These are phyloP conservation scores for Hucho hucho DNA, from an alignment of 2,113 vertebrate species.

Conservation along the genomic window DNA sequence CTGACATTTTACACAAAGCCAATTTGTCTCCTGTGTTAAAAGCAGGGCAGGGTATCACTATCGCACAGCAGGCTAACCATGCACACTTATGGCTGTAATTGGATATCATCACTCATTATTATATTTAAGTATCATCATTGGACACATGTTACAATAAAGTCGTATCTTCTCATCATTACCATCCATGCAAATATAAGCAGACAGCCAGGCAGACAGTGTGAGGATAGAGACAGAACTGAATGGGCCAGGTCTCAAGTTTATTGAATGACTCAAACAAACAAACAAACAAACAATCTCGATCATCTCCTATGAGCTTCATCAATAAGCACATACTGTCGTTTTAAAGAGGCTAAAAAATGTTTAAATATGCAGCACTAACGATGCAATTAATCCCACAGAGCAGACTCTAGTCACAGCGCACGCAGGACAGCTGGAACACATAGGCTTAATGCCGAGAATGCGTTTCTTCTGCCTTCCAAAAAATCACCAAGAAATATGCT, in stretches of 20 bases:
- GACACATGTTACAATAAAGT: no score
- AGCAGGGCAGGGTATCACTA: background rate
- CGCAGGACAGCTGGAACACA: no score
- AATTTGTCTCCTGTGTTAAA: conserved; percentile 22
- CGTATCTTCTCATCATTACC: background rate
- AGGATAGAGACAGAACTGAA: background rate
- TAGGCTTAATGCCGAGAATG: no score
- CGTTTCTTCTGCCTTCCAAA: no score
- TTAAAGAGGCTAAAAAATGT: background rate
- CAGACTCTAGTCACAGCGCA: no score
- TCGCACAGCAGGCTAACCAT: background rate
- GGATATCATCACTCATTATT: no score
- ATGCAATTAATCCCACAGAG: background rate
- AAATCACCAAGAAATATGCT: no score
- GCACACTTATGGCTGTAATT: no score
- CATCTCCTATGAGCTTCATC: background rate
- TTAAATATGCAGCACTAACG: background rate
- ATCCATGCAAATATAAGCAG: background rate
- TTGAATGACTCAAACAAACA: background rate
- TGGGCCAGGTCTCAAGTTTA: background rate
- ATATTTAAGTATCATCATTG: no score
- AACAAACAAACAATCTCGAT: background rate
- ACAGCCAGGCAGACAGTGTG: background rate
- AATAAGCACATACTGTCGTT: background rate
- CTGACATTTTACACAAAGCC: conserved; percentile 26